Base-by-base conservation (phyloP, 1,140 invertebrate genomes). In the Diploscapter pachys region DNA sequence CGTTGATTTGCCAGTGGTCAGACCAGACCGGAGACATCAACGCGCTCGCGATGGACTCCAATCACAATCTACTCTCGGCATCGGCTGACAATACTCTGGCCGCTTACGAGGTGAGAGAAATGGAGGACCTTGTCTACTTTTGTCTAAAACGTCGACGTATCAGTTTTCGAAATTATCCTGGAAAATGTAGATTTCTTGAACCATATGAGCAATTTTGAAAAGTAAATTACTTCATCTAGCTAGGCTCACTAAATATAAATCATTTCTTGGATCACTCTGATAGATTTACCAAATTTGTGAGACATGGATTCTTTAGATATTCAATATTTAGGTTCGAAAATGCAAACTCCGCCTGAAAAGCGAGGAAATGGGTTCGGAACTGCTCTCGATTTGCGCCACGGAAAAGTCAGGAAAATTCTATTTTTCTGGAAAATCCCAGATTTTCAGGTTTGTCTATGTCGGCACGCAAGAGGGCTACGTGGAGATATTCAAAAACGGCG, bases 1-100 rank as follows among this genome's bases (percentile, higher is more conserved):
- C 72, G 4, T 4, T 63, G 50, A 54, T 78, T 9, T 6, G 72
- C 1, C 53, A 76, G 48, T 78, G 72, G 71, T 70, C 70, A 13
- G 76, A 78, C 49, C 72, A 76, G 50, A 48, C 56, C 50, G 11
- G 70, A 50, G 73, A 74, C n/a, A 75, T 78, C 49, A 78, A 78
- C 53, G 76, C 67, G 49, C 48, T 78, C 48, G 57, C 61, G 31
- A 59, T 78, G 31, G 64, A 75, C 31, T 57, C 64, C 3, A 62
- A 66, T 9, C 57, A 78, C 9, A 78, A 78, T 57, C 63, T 73
- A 2, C 31, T 78, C 5, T 59, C 67, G 5, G 64, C 76, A 31
- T 76, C 72, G 49, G 69, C 71, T 51, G 76, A 78, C 52, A 72
- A 67, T n/a, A 73, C 76, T 53, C 53, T 78, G 53, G 76, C 54